A percentile compares a stretch with the other conserved stretches of the same genome.
These are phyloP conservation scores for Sclerodermus sp. DNA, from an alignment of 2,888 invertebrate species.

Conservation along the genomic window DNA sequence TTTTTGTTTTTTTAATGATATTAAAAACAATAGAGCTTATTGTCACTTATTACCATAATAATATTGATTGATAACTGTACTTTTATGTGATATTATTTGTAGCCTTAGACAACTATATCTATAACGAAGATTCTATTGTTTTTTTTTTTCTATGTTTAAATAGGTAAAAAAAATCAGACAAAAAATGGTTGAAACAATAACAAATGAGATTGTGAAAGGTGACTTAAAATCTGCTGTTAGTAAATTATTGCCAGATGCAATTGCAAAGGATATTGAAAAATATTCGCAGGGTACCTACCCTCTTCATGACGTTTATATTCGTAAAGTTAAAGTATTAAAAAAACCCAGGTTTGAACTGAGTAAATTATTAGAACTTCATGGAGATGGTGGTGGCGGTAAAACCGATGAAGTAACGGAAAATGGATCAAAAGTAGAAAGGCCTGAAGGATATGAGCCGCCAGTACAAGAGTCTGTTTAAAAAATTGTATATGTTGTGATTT, in stretches of 20 bases:
- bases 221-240: constrained; percentile 96
- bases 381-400: constrained; percentile 75
- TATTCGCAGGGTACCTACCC: constrained; percentile 96
- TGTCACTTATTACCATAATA: constrained; percentile 5
- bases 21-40: constrained; percentile 7
- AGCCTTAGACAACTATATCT: constrained; percentile 1
- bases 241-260: constrained; percentile 96
- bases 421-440: constrained; percentile 84
- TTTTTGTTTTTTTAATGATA: no score
- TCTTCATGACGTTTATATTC: constrained; percentile 95
- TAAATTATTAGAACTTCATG: constrained; percentile 93
- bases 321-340: constrained; percentile 99
- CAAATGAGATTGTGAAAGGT: constrained; percentile 83
- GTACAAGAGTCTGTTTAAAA: constrained; percentile 95
- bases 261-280: constrained; percentile 99
- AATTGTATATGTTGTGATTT: no score
- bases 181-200: constrained; percentile 98
- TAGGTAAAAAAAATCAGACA: constrained; percentile 87
- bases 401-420: constrained; percentile 72
- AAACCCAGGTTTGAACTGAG: constrained; percentile 97
- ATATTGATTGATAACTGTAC: constrained; percentile 15
- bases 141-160: constrained; percentile 14
- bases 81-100: constrained; percentile 33
- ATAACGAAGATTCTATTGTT: background rate
- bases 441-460: constrained; percentile 98